A percentile compares a stretch with the other conserved stretches of the same genome.
Evolutionary conservation across 1,140 invertebrate species (phyloP).

Genomic region (Lasaia peninsularis): DNA sequence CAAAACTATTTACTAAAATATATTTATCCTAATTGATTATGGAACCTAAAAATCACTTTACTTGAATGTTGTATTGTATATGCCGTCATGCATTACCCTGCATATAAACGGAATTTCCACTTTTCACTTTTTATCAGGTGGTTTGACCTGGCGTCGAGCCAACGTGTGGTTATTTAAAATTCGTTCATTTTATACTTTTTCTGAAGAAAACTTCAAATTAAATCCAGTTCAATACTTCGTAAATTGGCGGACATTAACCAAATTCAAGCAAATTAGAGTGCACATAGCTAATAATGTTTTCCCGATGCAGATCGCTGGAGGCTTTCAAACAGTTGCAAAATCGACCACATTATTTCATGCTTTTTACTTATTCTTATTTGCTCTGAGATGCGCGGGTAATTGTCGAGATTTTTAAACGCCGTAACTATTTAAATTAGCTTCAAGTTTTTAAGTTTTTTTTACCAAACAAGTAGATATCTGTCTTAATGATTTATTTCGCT

Average conservation of each 20-base stretch:
- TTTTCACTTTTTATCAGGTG: conserved; percentile 38
- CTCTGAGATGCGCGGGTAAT: not conserved
- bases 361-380: conserved; percentile 13
- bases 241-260: conserved; percentile 55
- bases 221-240: conserved; percentile 32
- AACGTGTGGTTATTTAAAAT: conserved; percentile 50
- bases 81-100: not conserved
- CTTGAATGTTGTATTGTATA: not conserved
- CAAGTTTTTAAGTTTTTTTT: too few species aligned
- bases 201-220: conserved; percentile 21
- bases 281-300: conserved; percentile 40
- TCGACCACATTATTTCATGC: conserved; percentile 31
- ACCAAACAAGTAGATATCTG: too few species aligned
- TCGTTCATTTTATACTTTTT: conserved; percentile 17
- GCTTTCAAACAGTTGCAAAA: conserved; percentile 36
- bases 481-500: too few species aligned
- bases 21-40: too few species aligned
- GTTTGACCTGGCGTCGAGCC: conserved; percentile 46
- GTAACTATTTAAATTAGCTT: too few species aligned
- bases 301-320: conserved; percentile 27
- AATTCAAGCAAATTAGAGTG: conserved; percentile 53
- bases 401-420: not conserved
- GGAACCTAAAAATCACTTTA: too few species aligned
- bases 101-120: not conserved
- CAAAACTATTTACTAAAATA: too few species aligned